phyloP scores from a whole-genome alignment of 2,888 invertebrate genomes.

The Deilephila elpenor region DNA sequence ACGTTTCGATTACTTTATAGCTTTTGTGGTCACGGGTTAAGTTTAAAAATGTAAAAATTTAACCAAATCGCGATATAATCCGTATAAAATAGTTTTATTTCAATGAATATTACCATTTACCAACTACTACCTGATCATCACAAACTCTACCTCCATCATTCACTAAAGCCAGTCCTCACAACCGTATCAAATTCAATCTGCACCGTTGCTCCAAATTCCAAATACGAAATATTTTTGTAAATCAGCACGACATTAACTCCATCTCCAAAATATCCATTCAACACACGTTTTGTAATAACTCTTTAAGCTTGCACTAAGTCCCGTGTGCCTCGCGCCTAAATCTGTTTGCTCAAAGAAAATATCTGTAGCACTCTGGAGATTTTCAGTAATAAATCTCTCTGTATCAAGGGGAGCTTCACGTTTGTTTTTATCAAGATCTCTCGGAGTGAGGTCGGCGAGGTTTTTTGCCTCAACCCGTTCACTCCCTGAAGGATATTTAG shows the following conservation, averaged over 20 bases:
- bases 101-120: no score
- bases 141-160: not conserved
- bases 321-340: conserved; percentile 35
- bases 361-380: conserved; percentile 66
- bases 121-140: no score
- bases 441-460: conserved; percentile 39
- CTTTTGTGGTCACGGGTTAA: no score
- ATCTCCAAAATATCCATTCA: not conserved
- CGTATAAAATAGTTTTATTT: no score
- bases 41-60: no score
- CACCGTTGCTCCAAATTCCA: not conserved
- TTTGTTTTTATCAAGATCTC: conserved; percentile 72
- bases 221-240: not conserved
- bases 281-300: conserved; percentile 20
- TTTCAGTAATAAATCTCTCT: conserved; percentile 72
- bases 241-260: not conserved
- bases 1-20: no score
- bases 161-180: not conserved
- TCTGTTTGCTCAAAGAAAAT: conserved; percentile 66
- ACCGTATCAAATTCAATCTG: not conserved
- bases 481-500: conserved; percentile 59
- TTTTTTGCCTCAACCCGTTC: conserved; percentile 45
- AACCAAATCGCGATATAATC: no score
- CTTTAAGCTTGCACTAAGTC: conserved; percentile 12
- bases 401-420: conserved; percentile 63